Conservation (phyloP, 2,797 vertebrate species). For the Chaunax sp. region DNA sequence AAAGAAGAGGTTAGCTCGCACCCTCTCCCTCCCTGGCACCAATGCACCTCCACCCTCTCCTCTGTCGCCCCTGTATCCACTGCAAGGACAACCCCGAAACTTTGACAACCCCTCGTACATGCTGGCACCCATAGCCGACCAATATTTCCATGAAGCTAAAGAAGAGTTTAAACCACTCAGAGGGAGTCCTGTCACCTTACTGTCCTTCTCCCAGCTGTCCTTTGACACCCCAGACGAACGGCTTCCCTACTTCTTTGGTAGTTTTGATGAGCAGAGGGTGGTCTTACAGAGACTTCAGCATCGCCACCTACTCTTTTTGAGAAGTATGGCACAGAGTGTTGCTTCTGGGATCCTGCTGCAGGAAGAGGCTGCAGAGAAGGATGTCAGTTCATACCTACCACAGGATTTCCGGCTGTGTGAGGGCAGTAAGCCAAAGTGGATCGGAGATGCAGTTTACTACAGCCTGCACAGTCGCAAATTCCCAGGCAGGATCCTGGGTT, state of each 20-base stretch:
- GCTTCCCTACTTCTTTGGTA: conserved; percentile 65
- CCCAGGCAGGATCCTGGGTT: conserved; percentile 70
- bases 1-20: conserved; percentile 75
- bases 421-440: conserved; percentile 58
- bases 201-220: conserved; percentile 64
- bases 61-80: conserved; percentile 33
- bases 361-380: conserved; percentile 21
- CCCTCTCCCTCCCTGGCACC: conserved; percentile 71
- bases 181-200: background rate
- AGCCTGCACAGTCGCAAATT: conserved; percentile 63
- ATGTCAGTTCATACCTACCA: conserved; percentile 53
- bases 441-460: conserved; percentile 79
- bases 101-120: conserved; percentile 80
- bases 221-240: conserved; percentile 73
- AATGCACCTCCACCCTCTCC: conserved; percentile 5
- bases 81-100: conserved; percentile 33
- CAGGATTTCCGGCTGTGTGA: conserved; percentile 73
- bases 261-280: conserved; percentile 53
- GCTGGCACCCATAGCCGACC: conserved; percentile 40
- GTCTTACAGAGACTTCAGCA: conserved; percentile 73
- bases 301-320: conserved; percentile 76
- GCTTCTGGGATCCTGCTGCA: conserved; percentile 57
- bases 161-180: conserved; percentile 18
- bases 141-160: conserved; percentile 14
- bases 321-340: conserved; percentile 50